Percentiles rank a stretch among this genome's conserved stretches.
Evolutionary conservation across 2,797 vertebrate genomes (phyloP).

Genomic region (Holocentrus rufus): DNA sequence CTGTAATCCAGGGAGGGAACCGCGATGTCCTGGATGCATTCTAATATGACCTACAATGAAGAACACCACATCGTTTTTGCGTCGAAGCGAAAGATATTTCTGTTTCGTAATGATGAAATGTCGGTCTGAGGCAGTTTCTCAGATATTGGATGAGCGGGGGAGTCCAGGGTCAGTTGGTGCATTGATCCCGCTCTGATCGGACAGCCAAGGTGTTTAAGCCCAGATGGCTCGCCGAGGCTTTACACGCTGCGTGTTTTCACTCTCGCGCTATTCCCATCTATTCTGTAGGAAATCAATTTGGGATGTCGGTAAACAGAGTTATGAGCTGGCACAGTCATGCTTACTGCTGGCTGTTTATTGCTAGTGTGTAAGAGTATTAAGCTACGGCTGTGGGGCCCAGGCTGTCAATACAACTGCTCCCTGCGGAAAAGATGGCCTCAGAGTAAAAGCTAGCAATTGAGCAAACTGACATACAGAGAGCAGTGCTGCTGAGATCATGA

Average conservation of each 20-base stretch:
- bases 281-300: slow-evolving; percentile 66
- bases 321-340: slow-evolving; percentile 56
- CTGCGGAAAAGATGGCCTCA: slow-evolving; percentile 46
- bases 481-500: background rate
- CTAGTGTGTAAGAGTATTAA: slow-evolving; percentile 49
- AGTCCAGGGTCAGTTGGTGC: slow-evolving; percentile 27
- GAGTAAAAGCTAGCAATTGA: slow-evolving; percentile 40
- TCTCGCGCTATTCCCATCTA: slow-evolving; percentile 34
- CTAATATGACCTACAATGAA: background rate
- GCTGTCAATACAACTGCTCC: slow-evolving; percentile 48
- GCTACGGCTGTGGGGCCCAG: slow-evolving; percentile 48
- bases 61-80: background rate
- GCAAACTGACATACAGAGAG: slow-evolving; percentile 19
- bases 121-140: slow-evolving; percentile 21
- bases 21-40: background rate
- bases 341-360: slow-evolving; percentile 63
- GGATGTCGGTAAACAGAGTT: slow-evolving; percentile 62
- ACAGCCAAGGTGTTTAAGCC: slow-evolving; percentile 30
- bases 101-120: slow-evolving; percentile 21
- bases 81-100: slow-evolving; percentile 24
- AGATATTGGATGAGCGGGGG: slow-evolving; percentile 24
- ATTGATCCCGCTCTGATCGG: slow-evolving; percentile 48
- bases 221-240: slow-evolving; percentile 38
- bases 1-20: slow-evolving; percentile 16
- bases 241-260: slow-evolving; percentile 32